A percentile compares a stretch with the other conserved stretches of the same genome.
These are phyloP conservation scores for Podarcis siculus DNA, from an alignment of 2,797 vertebrate genomes.

Conservation along the genomic window DNA sequence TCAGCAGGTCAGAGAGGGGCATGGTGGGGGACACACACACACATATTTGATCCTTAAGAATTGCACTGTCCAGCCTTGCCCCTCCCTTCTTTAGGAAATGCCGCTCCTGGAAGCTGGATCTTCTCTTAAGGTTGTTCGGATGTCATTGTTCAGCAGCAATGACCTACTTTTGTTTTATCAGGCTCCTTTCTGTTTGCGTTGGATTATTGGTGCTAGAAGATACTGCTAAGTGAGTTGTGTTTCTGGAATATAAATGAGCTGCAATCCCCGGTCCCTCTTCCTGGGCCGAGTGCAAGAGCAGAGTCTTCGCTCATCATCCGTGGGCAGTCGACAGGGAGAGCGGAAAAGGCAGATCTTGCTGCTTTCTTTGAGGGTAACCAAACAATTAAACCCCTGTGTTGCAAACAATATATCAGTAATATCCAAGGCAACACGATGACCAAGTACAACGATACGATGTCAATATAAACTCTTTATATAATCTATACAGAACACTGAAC, in stretches of 20 bases:
- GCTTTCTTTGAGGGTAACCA: background rate
- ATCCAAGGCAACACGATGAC: too few species aligned
- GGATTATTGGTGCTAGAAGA: conserved; percentile 70
- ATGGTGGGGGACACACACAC: background rate
- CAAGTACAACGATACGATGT: too few species aligned
- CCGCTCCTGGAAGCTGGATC: rapidly evolving
- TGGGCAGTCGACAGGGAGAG: conserved; percentile 41
- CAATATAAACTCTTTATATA: too few species aligned
- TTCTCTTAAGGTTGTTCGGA: conserved; percentile 20
- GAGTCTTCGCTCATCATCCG: conserved; percentile 21
- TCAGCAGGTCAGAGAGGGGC: rapidly evolving
- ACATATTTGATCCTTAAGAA: background rate
- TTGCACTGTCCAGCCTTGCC: background rate
- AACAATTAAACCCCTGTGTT: too few species aligned
- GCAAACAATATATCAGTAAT: too few species aligned
- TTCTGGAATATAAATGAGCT: conserved; percentile 69
- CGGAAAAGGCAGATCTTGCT: background rate
- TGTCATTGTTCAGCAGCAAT: conserved; percentile 65
- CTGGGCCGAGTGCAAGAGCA: background rate
- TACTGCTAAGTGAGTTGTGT: conserved; percentile 60
- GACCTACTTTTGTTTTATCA: conserved; percentile 67
- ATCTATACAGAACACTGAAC: too few species aligned
- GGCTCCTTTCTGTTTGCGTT: conserved; percentile 68
- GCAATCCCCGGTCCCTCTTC: conserved; percentile 22
- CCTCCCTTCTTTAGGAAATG: conserved; percentile 8